Base-by-base conservation (phyloP, 92 coral and sea anemone species). In the Epizoanthus fatuus region DNA sequence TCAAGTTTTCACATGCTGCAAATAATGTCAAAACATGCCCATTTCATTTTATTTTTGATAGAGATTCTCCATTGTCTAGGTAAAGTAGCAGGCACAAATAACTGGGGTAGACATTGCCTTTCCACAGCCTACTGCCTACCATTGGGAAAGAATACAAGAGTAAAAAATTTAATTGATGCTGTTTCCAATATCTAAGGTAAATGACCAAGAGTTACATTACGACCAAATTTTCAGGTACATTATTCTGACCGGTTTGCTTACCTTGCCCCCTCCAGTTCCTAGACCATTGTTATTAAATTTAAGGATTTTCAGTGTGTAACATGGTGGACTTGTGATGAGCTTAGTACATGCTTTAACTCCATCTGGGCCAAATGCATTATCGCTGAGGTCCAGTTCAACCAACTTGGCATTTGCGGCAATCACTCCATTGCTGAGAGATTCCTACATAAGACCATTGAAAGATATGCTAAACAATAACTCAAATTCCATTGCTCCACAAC, bases 361-460 rank as follows among this genome's bases (percentile, higher is more conserved):
- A 75, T 97, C 99, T 74, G 99, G 99, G 22, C 99, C 99, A 95
- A 97, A 97, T 12, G 99, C 99, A 89, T 97, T 97, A 82, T 97
- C 99, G 86, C 99, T 95, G 2, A 97, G 91, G 83, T 97, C 98
- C 57, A 97, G 76, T 82, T 97, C 99, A 38, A 90, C 91, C 63
- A 97, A 87, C 19, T 90, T 85, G 25, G 99, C 98, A 86, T 90
- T 88, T 40, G 99, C 93, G 1, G 95, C 44, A 29, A 97, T 97
- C 15, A 97, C 93, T 45, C 95, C 99, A 75, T 91, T 95, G 68
- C 98, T 94, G 49, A 97, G 74, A 53, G 93, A 88, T 56, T 95
- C 98, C 98, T 96, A 25, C 44, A 54, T 20, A 17, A 59, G 79
- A 22, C 67, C 14, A 49, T 49, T 49, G 53, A 49, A 12, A 49